Evolutionary conservation across 2,113 vertebrate genomes (phyloP).

Genomic region (Danio rerio): DNA sequence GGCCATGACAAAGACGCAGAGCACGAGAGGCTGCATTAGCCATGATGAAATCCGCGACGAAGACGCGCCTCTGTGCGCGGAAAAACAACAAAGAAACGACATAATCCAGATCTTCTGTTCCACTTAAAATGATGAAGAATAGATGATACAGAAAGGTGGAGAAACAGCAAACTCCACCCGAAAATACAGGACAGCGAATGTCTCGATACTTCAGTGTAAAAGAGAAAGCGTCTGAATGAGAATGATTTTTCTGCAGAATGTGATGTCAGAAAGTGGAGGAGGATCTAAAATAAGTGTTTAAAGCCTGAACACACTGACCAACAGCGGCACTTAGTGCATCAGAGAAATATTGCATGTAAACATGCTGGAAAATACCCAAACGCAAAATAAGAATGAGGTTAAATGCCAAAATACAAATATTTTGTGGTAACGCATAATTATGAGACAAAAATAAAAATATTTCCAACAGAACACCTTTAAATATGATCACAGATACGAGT

Average conservation of each 20-base stretch:
- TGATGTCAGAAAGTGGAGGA: conserved; percentile 32
- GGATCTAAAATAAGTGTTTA: neutral
- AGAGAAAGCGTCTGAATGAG: neutral
- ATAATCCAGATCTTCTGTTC: neutral
- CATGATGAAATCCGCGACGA: neutral
- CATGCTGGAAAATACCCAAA: conserved; percentile 65
- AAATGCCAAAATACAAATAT: neutral
- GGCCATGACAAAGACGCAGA: conserved; percentile 31
- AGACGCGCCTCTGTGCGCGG: neutral
- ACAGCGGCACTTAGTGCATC: conserved; percentile 88
- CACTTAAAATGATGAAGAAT: neutral
- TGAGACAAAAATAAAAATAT: no score
- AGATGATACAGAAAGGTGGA: neutral
- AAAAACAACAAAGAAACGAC: neutral
- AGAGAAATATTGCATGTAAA: conserved; percentile 69
- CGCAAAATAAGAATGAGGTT: neutral
- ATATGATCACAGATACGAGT: no score
- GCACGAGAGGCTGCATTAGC: conserved; percentile 24
- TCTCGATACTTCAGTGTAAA: neutral
- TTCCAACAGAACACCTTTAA: no score
- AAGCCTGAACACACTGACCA: conserved; percentile 69
- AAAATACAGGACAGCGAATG: neutral
- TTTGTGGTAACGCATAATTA: no score
- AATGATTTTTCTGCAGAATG: conserved; percentile 12
- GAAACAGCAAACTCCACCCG: neutral